Evolutionary conservation across 1,140 invertebrate genomes (phyloP).

Genomic region (Macrostomum lignano): DNA sequence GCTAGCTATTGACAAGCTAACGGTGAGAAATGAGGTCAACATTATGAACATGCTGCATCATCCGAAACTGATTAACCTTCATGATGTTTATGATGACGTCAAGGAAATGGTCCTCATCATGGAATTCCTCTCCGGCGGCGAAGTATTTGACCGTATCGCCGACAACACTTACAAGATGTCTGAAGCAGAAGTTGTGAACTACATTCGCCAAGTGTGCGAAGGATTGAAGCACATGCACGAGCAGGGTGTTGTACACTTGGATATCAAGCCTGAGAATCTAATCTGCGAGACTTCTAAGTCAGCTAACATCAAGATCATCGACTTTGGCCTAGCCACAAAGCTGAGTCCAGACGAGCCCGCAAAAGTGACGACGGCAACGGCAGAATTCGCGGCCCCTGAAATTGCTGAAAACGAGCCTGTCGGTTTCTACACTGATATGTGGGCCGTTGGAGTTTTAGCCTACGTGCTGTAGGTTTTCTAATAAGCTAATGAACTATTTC

Average conservation of each 20-base stretch:
- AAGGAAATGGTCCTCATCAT: conserved; percentile 96
- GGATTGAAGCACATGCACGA: conserved; percentile 97
- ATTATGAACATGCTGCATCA: conserved; percentile 97
- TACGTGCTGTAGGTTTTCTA: conserved; percentile 76
- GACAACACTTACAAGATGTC: conserved; percentile 90
- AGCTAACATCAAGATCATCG: conserved; percentile 83
- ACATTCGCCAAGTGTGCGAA: conserved; percentile 92
- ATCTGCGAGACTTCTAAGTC: conserved; percentile 87
- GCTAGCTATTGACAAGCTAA: conserved; percentile 70
- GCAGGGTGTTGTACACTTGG: conserved; percentile 87
- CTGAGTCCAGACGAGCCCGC: conserved; percentile 89
- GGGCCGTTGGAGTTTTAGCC: conserved; percentile 81
- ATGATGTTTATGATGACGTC: conserved; percentile 93
- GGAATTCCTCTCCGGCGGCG: conserved; percentile 90
- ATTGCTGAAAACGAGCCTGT: conserved; percentile 90
- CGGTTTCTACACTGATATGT: conserved; percentile 98
- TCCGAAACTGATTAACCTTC: conserved; percentile 76
- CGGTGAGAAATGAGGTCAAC: conserved; percentile 88
- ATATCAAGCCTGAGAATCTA: conserved; percentile 72
- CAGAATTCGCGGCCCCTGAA: conserved; percentile 95
- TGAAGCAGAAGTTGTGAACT: conserved; percentile 94
- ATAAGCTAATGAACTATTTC: no score
- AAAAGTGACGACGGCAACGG: conserved; percentile 78
- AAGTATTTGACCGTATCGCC: conserved; percentile 87
- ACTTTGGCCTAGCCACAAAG: conserved; percentile 87